These are phyloP conservation scores for Spinus pinus DNA, from an alignment of 2,797 vertebrate genomes.

Conservation along the genomic window DNA sequence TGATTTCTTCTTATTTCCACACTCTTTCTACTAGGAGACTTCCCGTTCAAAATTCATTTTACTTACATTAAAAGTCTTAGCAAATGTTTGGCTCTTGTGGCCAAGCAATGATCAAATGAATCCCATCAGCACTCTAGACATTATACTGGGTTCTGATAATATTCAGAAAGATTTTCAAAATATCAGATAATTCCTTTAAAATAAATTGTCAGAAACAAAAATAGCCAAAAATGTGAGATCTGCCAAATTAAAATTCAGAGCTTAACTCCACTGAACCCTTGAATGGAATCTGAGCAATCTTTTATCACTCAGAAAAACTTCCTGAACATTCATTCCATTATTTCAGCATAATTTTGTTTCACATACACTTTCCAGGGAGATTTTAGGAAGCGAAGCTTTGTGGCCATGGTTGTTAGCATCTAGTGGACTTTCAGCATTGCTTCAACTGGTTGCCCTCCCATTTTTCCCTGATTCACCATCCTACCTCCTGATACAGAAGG, in stretches of 20 bases:
- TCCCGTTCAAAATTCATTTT: not conserved
- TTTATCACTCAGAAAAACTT: not conserved
- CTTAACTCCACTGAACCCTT: not conserved
- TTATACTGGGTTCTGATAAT: not conserved
- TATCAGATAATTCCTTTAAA: not conserved
- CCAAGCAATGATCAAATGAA: not conserved
- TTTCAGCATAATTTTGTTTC: conserved; percentile 17
- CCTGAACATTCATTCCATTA: not conserved
- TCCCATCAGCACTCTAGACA: not conserved
- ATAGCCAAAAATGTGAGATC: not conserved
- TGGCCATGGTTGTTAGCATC: conserved; percentile 92
- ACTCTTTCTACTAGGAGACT: not conserved
- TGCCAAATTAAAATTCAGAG: not conserved
- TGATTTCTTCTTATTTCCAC: not conserved
- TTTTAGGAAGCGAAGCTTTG: conserved; percentile 84
- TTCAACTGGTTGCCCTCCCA: conserved; percentile 88
- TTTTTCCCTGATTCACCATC: conserved; percentile 93
- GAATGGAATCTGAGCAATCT: not conserved
- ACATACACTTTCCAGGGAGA: conserved; percentile 78
- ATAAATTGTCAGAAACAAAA: not conserved
- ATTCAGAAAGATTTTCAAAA: not conserved
- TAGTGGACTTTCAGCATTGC: conserved; percentile 84
- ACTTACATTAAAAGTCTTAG: not conserved
- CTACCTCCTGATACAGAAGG: conserved; percentile 90
- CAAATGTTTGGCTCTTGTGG: not conserved